phyloP scores from a whole-genome alignment of 2,888 invertebrate species.

The Zygaena filipendulae region DNA sequence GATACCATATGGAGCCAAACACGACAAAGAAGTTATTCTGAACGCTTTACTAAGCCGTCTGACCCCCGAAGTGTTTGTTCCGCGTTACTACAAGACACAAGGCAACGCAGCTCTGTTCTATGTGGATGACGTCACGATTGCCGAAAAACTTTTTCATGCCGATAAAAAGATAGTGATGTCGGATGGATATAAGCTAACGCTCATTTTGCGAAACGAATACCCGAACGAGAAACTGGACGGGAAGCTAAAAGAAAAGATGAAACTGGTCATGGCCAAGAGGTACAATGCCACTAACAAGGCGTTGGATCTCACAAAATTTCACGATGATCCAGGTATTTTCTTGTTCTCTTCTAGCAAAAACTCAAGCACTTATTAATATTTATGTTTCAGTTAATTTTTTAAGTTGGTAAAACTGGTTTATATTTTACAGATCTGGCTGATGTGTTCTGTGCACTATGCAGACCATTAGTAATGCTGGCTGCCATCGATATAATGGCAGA shows the following conservation, averaged over 20 bases:
- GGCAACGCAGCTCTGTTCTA: conserved; percentile 78
- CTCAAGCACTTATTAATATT: too few species aligned
- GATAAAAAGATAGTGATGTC: too few species aligned
- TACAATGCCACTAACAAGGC: conserved; percentile 80
- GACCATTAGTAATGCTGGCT: conserved; percentile 75
- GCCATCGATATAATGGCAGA: too few species aligned
- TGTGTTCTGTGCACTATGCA: conserved; percentile 79
- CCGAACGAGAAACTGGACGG: conserved; percentile 75
- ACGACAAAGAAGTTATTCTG: conserved; percentile 75
- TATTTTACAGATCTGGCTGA: conserved; percentile 70
- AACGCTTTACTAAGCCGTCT: conserved; percentile 69
- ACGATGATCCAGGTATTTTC: conserved; percentile 75
- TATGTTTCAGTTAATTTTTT: too few species aligned
- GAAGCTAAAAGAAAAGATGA: conserved; percentile 77
- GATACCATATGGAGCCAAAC: conserved; percentile 78
- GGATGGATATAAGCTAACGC: conserved; percentile 76
- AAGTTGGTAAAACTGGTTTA: too few species aligned
- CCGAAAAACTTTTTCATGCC: conserved; percentile 74
- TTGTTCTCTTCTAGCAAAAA: background rate
- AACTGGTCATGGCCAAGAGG: too few species aligned
- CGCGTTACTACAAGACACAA: conserved; percentile 69
- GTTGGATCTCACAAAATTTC: conserved; percentile 82
- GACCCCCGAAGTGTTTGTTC: conserved; percentile 74
- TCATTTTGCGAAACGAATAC: conserved; percentile 72
- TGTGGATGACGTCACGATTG: conserved; percentile 79